Conservation (phyloP, 2,113 vertebrate genomes). For the Albula glossodonta region DNA sequence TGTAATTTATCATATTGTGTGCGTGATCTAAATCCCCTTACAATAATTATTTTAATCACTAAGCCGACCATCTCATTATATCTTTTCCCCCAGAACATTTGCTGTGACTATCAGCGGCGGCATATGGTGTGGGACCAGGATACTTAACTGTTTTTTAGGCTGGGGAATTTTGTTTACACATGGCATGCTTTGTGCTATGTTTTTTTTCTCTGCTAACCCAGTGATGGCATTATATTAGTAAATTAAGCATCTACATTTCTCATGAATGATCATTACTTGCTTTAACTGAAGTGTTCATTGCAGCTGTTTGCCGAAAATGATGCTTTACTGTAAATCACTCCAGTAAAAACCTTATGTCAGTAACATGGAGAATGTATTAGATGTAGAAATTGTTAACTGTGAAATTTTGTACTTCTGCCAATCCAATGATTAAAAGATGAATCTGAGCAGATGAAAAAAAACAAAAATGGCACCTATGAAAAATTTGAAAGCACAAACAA, state of each 20-base stretch:
- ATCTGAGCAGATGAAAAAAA: not conserved
- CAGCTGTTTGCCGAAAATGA: not conserved
- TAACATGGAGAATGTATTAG: not conserved
- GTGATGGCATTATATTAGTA: not conserved
- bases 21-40: conserved; percentile 58
- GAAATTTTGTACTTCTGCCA: not conserved
- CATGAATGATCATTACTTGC: not conserved
- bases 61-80: conserved; percentile 69
- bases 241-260: not conserved
- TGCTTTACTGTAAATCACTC: not conserved
- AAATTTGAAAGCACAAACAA: not conserved
- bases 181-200: conserved; percentile 31
- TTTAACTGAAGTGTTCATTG: not conserved
- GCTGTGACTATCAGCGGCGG: conserved; percentile 36
- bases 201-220: conserved; percentile 1
- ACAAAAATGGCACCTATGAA: not conserved
- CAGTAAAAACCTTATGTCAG: not conserved
- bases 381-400: not conserved
- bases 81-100: conserved; percentile 56
- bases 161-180: conserved; percentile 46
- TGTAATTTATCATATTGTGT: conserved; percentile 67
- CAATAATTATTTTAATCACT: conserved; percentile 74
- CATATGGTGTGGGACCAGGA: conserved; percentile 53
- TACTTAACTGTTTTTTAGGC: conserved; percentile 29
- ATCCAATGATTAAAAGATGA: not conserved